Conservation (phyloP, 2,888 invertebrate species). For the Liodrosophila aerea region DNA sequence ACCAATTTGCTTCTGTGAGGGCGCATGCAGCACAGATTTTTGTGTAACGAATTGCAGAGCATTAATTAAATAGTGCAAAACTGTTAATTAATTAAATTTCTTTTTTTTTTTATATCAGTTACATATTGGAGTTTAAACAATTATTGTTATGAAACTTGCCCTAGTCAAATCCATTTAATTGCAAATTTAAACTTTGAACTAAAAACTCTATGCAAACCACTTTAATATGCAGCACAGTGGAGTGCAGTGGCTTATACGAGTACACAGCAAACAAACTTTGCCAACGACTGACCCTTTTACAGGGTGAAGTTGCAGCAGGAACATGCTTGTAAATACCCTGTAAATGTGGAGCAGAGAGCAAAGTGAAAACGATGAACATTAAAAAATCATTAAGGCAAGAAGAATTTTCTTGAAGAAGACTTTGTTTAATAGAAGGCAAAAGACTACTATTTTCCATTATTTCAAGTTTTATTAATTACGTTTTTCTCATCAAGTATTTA, state of each 20-base stretch:
- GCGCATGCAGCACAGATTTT: slow-evolving; percentile 36
- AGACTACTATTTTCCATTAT: no score
- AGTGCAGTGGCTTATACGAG: slow-evolving; percentile 9
- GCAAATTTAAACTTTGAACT: not conserved
- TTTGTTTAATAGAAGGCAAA: no score
- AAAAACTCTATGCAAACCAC: slow-evolving; percentile 3
- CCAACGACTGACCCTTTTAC: slow-evolving; percentile 17
- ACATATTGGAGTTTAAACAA: no score
- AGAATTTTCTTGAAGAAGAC: no score
- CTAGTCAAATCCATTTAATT: not conserved
- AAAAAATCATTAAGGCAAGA: no score
- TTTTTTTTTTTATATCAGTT: not conserved
- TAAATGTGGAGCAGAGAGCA: no score
- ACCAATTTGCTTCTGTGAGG: slow-evolving; percentile 41
- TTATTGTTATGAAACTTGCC: no score
- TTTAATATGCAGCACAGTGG: slow-evolving; percentile 8
- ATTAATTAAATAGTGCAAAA: slow-evolving; percentile 39
- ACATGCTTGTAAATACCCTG: no score
- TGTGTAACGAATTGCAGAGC: slow-evolving; percentile 46
- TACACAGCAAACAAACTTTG: slow-evolving; percentile 17
- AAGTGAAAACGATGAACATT: no score
- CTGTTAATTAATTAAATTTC: slow-evolving; percentile 41
- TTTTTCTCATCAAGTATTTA: no score
- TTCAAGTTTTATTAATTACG: no score
- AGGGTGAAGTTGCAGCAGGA: not conserved